Evolutionary conservation across 2,113 vertebrate species (phyloP).

Genomic region (Cathartes aura): DNA sequence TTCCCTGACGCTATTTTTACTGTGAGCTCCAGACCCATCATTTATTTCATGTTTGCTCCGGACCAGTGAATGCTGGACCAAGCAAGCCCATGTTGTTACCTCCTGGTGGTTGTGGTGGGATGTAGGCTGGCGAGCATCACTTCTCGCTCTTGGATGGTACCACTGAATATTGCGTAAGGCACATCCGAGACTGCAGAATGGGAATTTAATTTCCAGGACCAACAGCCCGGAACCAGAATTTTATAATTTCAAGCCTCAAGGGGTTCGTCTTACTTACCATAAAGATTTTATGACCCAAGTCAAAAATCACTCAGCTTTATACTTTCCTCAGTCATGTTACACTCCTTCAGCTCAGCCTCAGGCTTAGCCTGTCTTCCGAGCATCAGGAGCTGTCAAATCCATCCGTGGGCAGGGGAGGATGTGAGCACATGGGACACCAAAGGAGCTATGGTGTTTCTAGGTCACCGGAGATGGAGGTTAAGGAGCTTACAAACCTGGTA

Average conservation of each 20-base stretch:
- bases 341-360: background rate
- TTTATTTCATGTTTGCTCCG: background rate
- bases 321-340: background rate
- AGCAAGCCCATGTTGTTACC: background rate
- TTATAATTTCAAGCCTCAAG: background rate
- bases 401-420: background rate
- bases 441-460: background rate
- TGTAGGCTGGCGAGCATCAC: background rate
- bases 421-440: background rate
- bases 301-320: constrained; percentile 7
- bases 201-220: background rate
- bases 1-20: background rate
- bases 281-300: constrained; percentile 38
- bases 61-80: background rate
- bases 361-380: background rate
- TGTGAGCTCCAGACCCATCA: background rate
- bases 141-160: background rate
- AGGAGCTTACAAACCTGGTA: background rate
- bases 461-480: background rate
- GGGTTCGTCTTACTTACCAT: background rate
- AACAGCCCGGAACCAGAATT: background rate
- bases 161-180: background rate
- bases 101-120: background rate
- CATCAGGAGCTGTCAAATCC: constrained; percentile 30
- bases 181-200: background rate